Conservation (phyloP, 2,888 invertebrate genomes). For the Lissocephala sabroskyi region DNA sequence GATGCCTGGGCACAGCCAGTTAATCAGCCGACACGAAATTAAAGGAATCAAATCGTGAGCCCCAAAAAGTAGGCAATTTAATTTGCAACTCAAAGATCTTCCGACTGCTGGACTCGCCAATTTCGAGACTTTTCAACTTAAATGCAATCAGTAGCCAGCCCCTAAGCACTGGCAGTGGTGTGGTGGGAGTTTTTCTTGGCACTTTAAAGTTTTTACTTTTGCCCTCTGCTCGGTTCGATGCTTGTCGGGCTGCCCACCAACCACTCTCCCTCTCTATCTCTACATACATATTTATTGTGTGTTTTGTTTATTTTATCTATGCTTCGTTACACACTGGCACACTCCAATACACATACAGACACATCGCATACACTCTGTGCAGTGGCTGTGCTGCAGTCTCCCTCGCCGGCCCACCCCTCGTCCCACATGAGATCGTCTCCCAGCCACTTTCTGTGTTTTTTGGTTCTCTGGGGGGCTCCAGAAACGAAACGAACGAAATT, state of each 20-base stretch:
- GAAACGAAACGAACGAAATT: conserved; percentile 54
- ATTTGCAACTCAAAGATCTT: too few relatives aligned
- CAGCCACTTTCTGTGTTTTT: too few relatives aligned
- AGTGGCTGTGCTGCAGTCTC: conserved; percentile 48
- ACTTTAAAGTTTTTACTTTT: conserved; percentile 52
- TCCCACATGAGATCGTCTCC: neutral
- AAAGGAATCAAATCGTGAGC: too few relatives aligned
- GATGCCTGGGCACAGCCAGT: too few relatives aligned
- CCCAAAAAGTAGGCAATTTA: too few relatives aligned
- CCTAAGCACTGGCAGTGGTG: too few relatives aligned
- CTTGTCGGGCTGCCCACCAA: too few relatives aligned
- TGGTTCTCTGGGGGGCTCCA: neutral
- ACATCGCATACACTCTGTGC: conserved; percentile 17
- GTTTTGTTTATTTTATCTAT: conserved; percentile 63
- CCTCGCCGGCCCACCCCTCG: conserved; percentile 10
- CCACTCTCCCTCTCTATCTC: neutral
- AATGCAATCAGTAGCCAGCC: conserved; percentile 45
- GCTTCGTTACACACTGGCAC: conserved; percentile 60
- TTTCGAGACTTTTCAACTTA: conserved; percentile 22
- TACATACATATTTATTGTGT: conserved; percentile 39
- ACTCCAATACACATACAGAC: conserved; percentile 12
- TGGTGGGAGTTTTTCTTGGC: conserved; percentile 49
- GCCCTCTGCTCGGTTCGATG: too few relatives aligned
- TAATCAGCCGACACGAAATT: too few relatives aligned
- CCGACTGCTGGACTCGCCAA: conserved; percentile 4